phyloP scores from a whole-genome alignment of 2,797 vertebrate genomes.

The Sebastes minor region DNA sequence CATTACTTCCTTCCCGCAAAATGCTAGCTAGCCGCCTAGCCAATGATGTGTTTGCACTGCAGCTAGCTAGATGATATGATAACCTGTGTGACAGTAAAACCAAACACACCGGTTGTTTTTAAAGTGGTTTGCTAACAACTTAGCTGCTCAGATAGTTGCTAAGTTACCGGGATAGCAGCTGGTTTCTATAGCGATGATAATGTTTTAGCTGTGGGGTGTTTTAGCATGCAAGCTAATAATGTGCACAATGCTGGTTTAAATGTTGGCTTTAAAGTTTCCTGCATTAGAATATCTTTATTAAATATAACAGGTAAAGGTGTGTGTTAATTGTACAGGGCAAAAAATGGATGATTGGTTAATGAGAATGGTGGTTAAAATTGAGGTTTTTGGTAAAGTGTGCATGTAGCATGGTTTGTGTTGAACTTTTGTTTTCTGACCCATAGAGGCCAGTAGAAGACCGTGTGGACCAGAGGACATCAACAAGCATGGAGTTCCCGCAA shows the following conservation, averaged over 20 bases:
- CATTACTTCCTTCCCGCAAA: slow-evolving; percentile 72
- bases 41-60: slow-evolving; percentile 56
- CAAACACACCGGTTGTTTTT: slow-evolving; percentile 11
- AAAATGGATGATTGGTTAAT: slow-evolving; percentile 3
- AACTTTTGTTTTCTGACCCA: slow-evolving; percentile 99
- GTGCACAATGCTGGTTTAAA: slow-evolving; percentile 43
- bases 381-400: slow-evolving; percentile 77
- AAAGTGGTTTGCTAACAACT: background rate
- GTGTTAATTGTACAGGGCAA: too few relatives aligned
- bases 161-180: background rate
- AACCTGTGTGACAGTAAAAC: slow-evolving; percentile 56
- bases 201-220: slow-evolving; percentile 51
- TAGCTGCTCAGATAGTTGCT: background rate
- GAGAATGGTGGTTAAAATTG: slow-evolving; percentile 74
- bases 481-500: slow-evolving; percentile 96
- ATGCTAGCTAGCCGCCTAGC: slow-evolving; percentile 67
- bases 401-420: slow-evolving; percentile 84
- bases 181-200: slow-evolving; percentile 38
- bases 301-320: background rate
- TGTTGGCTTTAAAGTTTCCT: slow-evolving; percentile 44
- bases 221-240: slow-evolving; percentile 72
- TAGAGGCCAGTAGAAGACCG: slow-evolving; percentile 99
- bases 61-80: slow-evolving; percentile 54
- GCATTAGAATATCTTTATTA: background rate
- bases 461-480: slow-evolving; percentile 84